Base-by-base conservation (phyloP, 2,797 vertebrate genomes). In the Odontamblyopus rebecca region DNA sequence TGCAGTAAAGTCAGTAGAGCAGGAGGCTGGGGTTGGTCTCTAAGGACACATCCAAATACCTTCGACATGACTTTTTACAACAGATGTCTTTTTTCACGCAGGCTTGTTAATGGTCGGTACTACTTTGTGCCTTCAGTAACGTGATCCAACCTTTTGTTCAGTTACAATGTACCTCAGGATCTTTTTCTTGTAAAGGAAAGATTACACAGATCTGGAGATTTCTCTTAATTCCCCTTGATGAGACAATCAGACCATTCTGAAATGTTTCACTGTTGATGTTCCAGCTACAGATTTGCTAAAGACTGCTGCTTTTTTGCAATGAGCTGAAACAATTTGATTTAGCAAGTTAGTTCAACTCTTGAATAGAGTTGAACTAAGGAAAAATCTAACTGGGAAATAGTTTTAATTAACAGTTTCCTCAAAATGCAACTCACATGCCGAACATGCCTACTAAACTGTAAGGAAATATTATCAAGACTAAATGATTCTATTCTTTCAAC, bases 1-100 rank as follows among this genome's bases (percentile, higher is more conserved):
- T 29, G 69, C 82, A 60, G 71, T 82, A 73, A 84, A 85, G 68
- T 83, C 83, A 88, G 76, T 88, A 87, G 84, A 66, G 64, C 64
- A 76, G 19, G 62, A 68, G 19, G 61, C 79, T 73, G 64, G 3
- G 57, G 66, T 74, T 27, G 63, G 81, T 79, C 85, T 85, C 86
- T 12, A 19, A 62, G 76, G 88, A 76, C 82, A 82, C 80, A 80
- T 80, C 85, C 71, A 62, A 80, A 83, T 86, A 82, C 75, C 85
- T 85, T 66, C 15, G 77, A 84, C 82, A 83, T 89, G 83, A 82
- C 74, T 84, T 73, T 71, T 51, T 59, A 13, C 44, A 84, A 79
- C 85, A 85, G 81, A 86, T 85, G 85, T 72, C 53, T 78, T 74
- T 64, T 72, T 72, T 73, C 65, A 76, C 79, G 77, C 79, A 86